Evolutionary conservation across 1,140 invertebrate genomes (phyloP).

Genomic region (Aphelenchoides fujianensis): DNA sequence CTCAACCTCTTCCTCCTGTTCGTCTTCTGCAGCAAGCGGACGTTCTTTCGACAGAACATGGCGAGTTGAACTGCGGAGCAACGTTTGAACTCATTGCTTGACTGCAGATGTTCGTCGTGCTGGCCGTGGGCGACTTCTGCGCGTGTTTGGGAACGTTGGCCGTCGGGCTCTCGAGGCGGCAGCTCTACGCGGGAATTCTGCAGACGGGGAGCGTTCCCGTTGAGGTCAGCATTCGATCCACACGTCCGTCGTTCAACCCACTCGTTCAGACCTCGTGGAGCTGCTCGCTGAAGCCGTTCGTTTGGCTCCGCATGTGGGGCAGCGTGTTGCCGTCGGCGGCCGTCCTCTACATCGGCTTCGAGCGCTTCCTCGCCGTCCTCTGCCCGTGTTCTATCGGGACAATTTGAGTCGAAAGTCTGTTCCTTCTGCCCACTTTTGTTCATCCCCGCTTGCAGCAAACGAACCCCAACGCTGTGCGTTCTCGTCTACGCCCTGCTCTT

Average conservation of each 20-base stretch:
- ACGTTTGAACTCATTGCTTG: no score
- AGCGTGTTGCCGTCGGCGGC: constrained; percentile 29
- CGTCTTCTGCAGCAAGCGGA: constrained; percentile 39
- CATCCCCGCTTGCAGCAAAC: constrained; percentile 14
- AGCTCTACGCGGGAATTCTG: neutral
- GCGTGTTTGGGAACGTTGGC: constrained; percentile 31
- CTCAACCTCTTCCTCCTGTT: constrained; percentile 18
- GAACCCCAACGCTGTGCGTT: constrained; percentile 23
- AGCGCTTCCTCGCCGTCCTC: constrained; percentile 40
- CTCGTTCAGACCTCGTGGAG: constrained; percentile 39
- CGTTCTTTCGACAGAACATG: constrained; percentile 37
- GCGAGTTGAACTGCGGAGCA: no score
- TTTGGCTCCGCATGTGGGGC: constrained; percentile 37
- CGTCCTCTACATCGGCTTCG: constrained; percentile 43
- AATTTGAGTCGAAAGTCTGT: constrained; percentile 27
- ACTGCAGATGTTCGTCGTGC: constrained; percentile 34
- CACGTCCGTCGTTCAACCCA: neutral
- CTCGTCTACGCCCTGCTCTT: constrained; percentile 36
- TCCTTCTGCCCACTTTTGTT: neutral
- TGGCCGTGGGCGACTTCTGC: constrained; percentile 36
- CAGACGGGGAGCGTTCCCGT: neutral
- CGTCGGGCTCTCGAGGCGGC: constrained; percentile 8
- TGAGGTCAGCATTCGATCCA: neutral
- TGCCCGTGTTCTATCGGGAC: constrained; percentile 33
- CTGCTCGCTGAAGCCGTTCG: constrained; percentile 38